Evolutionary conservation across 2,797 vertebrate species (phyloP).

Genomic region (Micrastur ruficollis): DNA sequence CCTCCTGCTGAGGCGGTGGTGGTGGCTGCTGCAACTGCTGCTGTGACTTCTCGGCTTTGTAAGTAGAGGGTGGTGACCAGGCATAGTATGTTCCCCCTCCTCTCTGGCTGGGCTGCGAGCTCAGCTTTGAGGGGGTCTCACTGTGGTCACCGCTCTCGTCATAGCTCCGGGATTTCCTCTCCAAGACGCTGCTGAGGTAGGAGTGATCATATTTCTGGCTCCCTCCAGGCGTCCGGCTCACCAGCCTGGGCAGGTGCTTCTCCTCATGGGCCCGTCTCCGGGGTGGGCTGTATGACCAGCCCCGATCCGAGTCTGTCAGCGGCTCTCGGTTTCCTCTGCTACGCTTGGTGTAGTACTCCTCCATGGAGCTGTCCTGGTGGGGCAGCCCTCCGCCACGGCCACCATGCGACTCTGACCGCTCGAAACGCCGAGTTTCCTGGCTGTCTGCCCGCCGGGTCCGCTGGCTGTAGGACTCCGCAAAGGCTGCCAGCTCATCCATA

Average conservation of each 20-base stretch:
- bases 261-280: slow-evolving; percentile 74
- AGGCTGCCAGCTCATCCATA: slow-evolving; percentile 93
- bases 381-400: slow-evolving; percentile 50
- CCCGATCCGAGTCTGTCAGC: slow-evolving; percentile 66
- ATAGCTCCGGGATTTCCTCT: slow-evolving; percentile 84
- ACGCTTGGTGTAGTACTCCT: slow-evolving; percentile 73
- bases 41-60: slow-evolving; percentile 63
- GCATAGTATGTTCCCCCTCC: slow-evolving; percentile 75
- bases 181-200: slow-evolving; percentile 83
- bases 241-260: slow-evolving; percentile 85
- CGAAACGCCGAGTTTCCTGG: slow-evolving; percentile 70
- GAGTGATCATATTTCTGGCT: slow-evolving; percentile 84
- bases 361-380: slow-evolving; percentile 71
- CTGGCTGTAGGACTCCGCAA: slow-evolving; percentile 80
- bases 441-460: slow-evolving; percentile 76
- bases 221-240: slow-evolving; percentile 78
- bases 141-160: slow-evolving; percentile 74
- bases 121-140: slow-evolving; percentile 89
- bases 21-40: background rate
- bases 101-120: slow-evolving; percentile 80
- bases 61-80: slow-evolving; percentile 75
- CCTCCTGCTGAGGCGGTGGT: slow-evolving; percentile 74
- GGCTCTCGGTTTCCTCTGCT: slow-evolving; percentile 69
- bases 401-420: slow-evolving; percentile 70
- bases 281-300: slow-evolving; percentile 80